These are phyloP conservation scores for Callorhinus ursinus DNA, from an alignment of 2,113 vertebrate species.

Conservation along the genomic window DNA sequence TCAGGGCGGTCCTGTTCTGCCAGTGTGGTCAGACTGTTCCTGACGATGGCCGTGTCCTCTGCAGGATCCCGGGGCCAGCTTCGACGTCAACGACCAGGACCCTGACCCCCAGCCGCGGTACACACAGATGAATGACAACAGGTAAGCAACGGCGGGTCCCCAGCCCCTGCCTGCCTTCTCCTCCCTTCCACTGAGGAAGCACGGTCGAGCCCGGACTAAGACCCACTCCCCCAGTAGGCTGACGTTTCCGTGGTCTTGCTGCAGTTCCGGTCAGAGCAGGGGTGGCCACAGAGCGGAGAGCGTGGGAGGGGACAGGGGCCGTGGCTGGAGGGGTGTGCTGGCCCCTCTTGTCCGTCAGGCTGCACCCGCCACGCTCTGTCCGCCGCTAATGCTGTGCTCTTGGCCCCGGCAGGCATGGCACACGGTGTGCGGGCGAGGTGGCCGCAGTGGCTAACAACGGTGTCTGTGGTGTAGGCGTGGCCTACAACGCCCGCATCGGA, in stretches of 20 bases:
- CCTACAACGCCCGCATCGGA: conserved; percentile 96
- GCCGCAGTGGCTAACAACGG: conserved; percentile 95
- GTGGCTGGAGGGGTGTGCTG: fast-evolving
- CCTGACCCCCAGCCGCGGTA: conserved; percentile 97
- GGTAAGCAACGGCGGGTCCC: conserved; percentile 82
- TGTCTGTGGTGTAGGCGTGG: conserved; percentile 95
- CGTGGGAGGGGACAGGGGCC: no score
- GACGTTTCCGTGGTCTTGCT: neutral
- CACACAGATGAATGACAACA: conserved; percentile 98
- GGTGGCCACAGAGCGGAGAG: neutral
- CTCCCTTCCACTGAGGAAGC: neutral
- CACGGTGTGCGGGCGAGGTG: conserved; percentile 96
- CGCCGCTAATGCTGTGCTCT: neutral
- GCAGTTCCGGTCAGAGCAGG: neutral
- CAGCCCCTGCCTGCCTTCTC: neutral
- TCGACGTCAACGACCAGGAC: conserved; percentile 98
- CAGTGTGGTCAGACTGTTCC: neutral
- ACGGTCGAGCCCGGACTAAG: neutral
- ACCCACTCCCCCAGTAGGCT: fast-evolving
- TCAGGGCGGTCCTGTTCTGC: neutral
- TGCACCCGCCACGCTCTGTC: neutral
- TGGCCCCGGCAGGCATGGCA: conserved; percentile 90
- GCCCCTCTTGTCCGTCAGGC: neutral
- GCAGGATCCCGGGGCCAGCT: conserved; percentile 95
- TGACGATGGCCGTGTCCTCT: neutral